A percentile compares a stretch with the other conserved stretches of the same genome.
These are phyloP conservation scores for Orthonychiurus folsomi DNA, from an alignment of 2,888 invertebrate species.

Conservation along the genomic window DNA sequence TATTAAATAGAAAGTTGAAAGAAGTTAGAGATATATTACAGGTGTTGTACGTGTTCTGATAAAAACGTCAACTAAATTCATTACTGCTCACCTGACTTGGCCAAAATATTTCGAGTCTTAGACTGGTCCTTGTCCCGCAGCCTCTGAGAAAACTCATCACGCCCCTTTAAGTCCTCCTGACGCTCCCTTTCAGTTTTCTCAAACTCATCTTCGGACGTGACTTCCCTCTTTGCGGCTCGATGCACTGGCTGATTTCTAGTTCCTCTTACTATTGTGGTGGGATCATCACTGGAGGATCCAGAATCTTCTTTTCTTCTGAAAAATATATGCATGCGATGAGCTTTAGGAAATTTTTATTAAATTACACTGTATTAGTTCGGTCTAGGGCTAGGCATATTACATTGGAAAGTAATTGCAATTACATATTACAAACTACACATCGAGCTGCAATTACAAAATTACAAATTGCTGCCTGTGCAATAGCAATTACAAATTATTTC, in stretches of 20 bases:
- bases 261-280: background rate
- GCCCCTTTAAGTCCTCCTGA: constrained; percentile 73
- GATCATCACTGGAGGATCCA: constrained; percentile 19
- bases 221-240: background rate
- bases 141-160: constrained; percentile 87
- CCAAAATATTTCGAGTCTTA: constrained; percentile 67
- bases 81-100: constrained; percentile 46
- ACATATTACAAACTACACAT: too few species aligned
- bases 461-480: too few species aligned
- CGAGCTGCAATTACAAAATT: too few species aligned
- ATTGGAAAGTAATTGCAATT: too few species aligned
- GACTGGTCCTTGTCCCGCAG: constrained; percentile 81
- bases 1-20: constrained; percentile 41
- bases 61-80: constrained; percentile 4
- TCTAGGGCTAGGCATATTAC: too few species aligned
- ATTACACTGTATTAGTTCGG: too few species aligned
- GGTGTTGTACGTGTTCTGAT: background rate
- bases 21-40: constrained; percentile 2
- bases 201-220: constrained; percentile 53
- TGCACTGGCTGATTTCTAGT: background rate
- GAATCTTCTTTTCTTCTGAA: constrained; percentile 16
- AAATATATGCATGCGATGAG: too few species aligned
- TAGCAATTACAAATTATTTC: too few species aligned
- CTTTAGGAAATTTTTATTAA: too few species aligned
- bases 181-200: constrained; percentile 61